These are phyloP conservation scores for Anabas testudineus DNA, from an alignment of 2,797 vertebrate genomes.

Conservation along the genomic window DNA sequence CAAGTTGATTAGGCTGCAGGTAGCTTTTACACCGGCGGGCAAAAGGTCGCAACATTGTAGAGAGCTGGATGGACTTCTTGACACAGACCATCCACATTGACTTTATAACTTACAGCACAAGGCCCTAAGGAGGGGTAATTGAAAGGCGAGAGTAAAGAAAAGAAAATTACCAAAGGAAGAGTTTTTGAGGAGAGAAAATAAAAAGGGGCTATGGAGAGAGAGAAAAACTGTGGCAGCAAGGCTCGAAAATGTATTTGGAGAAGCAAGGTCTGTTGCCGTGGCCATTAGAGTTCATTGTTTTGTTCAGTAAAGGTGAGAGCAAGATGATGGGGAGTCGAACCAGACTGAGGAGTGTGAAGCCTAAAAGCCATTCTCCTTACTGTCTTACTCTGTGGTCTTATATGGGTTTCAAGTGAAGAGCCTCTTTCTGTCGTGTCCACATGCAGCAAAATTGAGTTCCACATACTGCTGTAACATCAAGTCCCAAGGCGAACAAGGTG, in stretches of 20 bases:
- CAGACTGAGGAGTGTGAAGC: constrained; percentile 25
- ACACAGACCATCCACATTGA: constrained; percentile 76
- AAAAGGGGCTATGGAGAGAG: constrained; percentile 25
- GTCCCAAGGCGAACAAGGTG: constrained; percentile 19
- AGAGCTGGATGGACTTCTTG: constrained; percentile 79
- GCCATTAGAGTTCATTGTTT: constrained; percentile 56
- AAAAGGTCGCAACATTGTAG: constrained; percentile 79
- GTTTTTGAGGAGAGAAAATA: constrained; percentile 43
- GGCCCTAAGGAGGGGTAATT: constrained; percentile 78
- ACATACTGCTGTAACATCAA: background rate
- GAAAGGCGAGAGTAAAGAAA: constrained; percentile 75
- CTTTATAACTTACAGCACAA: constrained; percentile 78
- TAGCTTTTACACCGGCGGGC: constrained; percentile 76
- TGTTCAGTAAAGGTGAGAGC: constrained; percentile 40
- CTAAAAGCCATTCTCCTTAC: constrained; percentile 31
- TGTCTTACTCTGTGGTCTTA: constrained; percentile 32
- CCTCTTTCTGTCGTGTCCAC: constrained; percentile 21
- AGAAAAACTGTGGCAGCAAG: constrained; percentile 9
- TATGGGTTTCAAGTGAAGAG: constrained; percentile 23
- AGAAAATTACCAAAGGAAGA: constrained; percentile 73
- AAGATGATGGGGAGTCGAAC: constrained; percentile 37
- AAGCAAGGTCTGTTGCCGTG: constrained; percentile 38
- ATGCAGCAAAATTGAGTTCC: constrained; percentile 16
- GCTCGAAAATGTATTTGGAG: constrained; percentile 44
- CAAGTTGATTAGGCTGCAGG: constrained; percentile 82